Evolutionary conservation across 1,140 invertebrate genomes (phyloP), one percentile per base, ranked within the genome.

Genomic region (Drosophila gunungcola): DNA sequence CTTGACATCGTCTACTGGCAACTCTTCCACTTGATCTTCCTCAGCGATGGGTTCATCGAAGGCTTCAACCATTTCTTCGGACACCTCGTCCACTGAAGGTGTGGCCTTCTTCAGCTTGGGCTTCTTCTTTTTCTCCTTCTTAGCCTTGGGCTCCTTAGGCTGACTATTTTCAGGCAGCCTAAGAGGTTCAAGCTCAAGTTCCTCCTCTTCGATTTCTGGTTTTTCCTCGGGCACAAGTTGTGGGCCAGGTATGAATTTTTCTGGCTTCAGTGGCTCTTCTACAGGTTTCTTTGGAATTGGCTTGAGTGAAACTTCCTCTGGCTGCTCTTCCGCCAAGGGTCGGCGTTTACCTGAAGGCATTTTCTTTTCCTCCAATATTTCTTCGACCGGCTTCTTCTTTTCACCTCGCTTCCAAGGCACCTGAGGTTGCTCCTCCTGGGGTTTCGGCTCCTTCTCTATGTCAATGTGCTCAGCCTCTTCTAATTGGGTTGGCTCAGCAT

Each of bases 281-380:
- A 93, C 85, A 21, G 89, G 74, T 7, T 89, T 92, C 3, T 46
- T 76, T 34, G 93, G 92, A 49, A 93, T 93, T 3, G 93, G 93
- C 65, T 95, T 94, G 1, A 94, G 79, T 36, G 91, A 80, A 7
- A 93, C 83, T 55, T 93, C 91, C 83, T 94, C 93, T 1, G 92
- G 92, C 67, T 93, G 88, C 43, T 93, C 83, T 73, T 92, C 91
- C n/a, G 90, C 78, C 79, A 85, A 84, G 21, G 93, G 92, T 36
- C 78, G 78, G 3, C 90, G 82, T 60, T 93, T 93, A 9, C 88
- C 89, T 9, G 74, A 92, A 9, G 93, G 93, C 91, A 91, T 92
- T 79, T 93, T 78, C 48, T 93, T 92, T 64, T 92, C 84, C 64
- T 93, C 93, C 4, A 90, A 56, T 11, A 91, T 91, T 42, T 93